Base-by-base conservation (phyloP, 1,140 invertebrate species). In the Drosophila albomicans region DNA sequence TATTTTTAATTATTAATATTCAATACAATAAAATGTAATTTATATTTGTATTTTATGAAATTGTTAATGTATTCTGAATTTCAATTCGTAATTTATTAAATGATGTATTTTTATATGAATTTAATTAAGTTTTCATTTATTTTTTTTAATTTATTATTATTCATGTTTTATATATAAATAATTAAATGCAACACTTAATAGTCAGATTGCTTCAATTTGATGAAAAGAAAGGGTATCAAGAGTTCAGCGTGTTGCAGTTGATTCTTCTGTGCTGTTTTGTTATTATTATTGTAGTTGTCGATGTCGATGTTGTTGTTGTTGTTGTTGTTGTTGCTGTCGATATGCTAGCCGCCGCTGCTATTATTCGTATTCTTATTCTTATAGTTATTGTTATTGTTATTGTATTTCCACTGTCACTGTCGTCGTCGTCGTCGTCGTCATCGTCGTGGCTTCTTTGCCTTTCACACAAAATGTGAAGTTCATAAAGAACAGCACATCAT, bases 401-500 rank as follows among this genome's bases (percentile, higher is more conserved):
- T 66, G 67, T 64, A 16, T 52, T 63, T 59, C 66, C 58, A 70
- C 58, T 75, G 67, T 71, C 59, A 58, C 49, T 70, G 66, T 56
- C 58, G 32, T 35, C 35, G 61, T 41, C 52, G 51, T 30, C 43
- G 41, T 43, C 41, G 41, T 43, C 5, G 38, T 41, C 38, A 8
- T 41, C 8, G 38, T 35, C 48, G 16, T 45, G 3, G 28, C 61
- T 67, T 46, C 57, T 67, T 63, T 68, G 57, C 45, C 38, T 64
- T 74, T 54, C 56, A 61, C 62, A 65, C 61, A 75, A 57, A 56
- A 69, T 75, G 66, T 66, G 58, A 67, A 70, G 59, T 75, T 75
- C 61, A 75, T 71, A 71, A 75, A 79, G 76, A 79, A 76, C 62
- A 66, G 73, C 73, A 67, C 62, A 75, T 75, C 76, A 79, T 79